Evolutionary conservation across 1,140 invertebrate species (phyloP).

Genomic region (Popillia japonica): DNA sequence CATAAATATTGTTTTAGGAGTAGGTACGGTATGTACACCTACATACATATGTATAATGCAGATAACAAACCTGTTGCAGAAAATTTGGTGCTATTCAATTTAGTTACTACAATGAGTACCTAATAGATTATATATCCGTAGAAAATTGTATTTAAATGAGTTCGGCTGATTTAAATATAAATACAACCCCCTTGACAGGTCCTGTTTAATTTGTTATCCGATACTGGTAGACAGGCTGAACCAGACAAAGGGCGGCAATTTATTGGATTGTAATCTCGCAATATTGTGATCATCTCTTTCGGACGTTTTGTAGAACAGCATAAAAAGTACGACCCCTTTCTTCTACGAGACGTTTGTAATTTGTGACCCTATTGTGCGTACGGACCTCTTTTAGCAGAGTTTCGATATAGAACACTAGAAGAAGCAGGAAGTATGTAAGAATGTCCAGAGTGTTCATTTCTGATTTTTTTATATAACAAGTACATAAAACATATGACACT

Average conservation of each 20-base stretch:
- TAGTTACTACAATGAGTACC: not conserved
- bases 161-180: not conserved
- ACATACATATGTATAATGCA: too few relatives aligned
- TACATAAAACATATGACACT: too few relatives aligned
- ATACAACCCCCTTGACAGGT: not conserved
- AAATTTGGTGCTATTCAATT: not conserved
- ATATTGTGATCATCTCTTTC: slow-evolving; percentile 15
- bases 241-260: slow-evolving; percentile 20
- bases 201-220: slow-evolving; percentile 17
- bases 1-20: too few relatives aligned
- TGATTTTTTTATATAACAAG: too few relatives aligned
- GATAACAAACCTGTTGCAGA: not conserved
- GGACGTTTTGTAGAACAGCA: slow-evolving; percentile 13
- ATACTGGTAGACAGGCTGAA: not conserved
- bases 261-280: slow-evolving; percentile 34
- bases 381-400: not conserved
- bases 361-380: slow-evolving; percentile 18
- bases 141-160: not conserved
- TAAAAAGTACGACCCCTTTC: slow-evolving; percentile 17
- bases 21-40: too few relatives aligned
- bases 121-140: not conserved
- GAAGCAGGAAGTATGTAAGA: not conserved
- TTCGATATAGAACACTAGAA: not conserved
- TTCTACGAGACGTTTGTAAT: slow-evolving; percentile 5
- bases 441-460: too few relatives aligned